phyloP scores from a whole-genome alignment of 2,113 vertebrate genomes.

The Sus scrofa region T2T-Sscrofa CM000820.6:27168501-27169000 shows the following conservation, averaged over 20 bases:
- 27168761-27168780: neutral
- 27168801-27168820: neutral
- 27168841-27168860: neutral
- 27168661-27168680: neutral
- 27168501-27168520: no score
- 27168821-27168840: neutral
- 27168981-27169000: neutral
- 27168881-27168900: neutral
- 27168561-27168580: neutral
- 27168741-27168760: neutral
- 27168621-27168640: constrained; percentile 1
- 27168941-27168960: neutral
- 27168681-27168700: neutral
- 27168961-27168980: neutral
- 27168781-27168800: neutral
- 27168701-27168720: neutral
- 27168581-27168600: neutral
- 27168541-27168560: no score
- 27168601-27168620: neutral
- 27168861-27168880: neutral
- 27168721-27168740: neutral
- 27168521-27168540: neutral
- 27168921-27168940: neutral
- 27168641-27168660: neutral
- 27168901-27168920: neutral